A percentile compares a stretch with the other conserved stretches of the same genome.
phyloP scores from a whole-genome alignment of 2,113 vertebrate species.

The Varanus salvator region DNA sequence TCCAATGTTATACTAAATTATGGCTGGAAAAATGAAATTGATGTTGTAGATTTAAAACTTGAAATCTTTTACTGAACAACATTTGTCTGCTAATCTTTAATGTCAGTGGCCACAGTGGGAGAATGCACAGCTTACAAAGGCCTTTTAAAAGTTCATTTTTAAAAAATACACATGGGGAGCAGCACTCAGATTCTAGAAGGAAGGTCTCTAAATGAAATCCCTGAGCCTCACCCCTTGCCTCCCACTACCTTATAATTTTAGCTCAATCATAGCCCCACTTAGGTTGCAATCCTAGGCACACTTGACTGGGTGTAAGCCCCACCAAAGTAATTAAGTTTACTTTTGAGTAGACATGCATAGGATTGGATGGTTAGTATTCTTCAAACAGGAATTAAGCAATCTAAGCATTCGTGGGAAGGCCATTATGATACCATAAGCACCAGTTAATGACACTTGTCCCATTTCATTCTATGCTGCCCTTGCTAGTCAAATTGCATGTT shows the following conservation, averaged over 20 bases:
- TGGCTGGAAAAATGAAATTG: slow-evolving; percentile 16
- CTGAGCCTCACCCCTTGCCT: not conserved
- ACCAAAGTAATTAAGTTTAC: too few relatives aligned
- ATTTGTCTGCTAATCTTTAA: not conserved
- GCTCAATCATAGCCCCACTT: not conserved
- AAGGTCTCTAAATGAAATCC: not conserved
- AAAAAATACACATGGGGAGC: not conserved
- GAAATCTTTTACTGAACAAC: not conserved
- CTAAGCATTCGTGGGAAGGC: not conserved
- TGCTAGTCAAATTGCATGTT: not conserved
- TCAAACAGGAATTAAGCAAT: not conserved
- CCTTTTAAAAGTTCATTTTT: not conserved
- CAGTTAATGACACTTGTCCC: not conserved
- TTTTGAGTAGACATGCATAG: too few relatives aligned
- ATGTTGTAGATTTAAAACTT: not conserved
- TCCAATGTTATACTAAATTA: slow-evolving; percentile 39
- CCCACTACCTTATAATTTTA: not conserved
- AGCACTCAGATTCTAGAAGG: not conserved
- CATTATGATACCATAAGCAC: not conserved
- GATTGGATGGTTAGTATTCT: not conserved
- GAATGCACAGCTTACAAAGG: not conserved
- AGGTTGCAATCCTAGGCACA: too few relatives aligned
- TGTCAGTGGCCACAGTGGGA: not conserved
- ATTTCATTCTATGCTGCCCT: not conserved
- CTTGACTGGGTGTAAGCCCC: too few relatives aligned